These are phyloP conservation scores for Monopterus albus DNA, from an alignment of 2,113 vertebrate genomes.

Conservation along the genomic window DNA sequence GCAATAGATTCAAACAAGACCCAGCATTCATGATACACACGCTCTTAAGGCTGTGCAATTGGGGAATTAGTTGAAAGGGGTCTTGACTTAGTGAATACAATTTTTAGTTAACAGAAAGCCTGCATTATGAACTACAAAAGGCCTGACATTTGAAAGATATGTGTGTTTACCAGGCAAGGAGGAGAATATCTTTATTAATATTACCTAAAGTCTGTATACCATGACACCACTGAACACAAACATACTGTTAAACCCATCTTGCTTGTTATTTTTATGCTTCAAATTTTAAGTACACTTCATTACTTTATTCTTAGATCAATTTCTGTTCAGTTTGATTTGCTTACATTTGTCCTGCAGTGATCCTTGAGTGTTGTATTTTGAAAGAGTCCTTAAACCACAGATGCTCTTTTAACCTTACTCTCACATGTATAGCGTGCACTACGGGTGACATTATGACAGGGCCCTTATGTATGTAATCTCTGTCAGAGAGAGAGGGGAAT, in stretches of 20 bases:
- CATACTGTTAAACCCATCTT: neutral
- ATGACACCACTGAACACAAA: no score
- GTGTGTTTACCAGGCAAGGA: neutral
- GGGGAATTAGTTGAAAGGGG: no score
- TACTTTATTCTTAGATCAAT: neutral
- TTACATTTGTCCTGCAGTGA: constrained; percentile 1
- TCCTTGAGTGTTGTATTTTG: constrained; percentile 7
- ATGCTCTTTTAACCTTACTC: neutral
- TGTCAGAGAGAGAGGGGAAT: neutral
- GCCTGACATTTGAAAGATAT: neutral
- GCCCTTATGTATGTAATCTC: no score
- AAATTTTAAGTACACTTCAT: neutral
- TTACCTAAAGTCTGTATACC: no score
- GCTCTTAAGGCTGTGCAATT: no score
- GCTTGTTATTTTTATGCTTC: neutral
- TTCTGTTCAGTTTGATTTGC: neutral
- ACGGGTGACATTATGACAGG: no score
- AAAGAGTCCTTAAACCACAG: neutral
- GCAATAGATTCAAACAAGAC: no score
- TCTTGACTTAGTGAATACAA: neutral
- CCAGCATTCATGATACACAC: no score
- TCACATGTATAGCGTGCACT: constrained; percentile 16
- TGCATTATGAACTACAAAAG: neutral
- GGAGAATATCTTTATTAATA: neutral
- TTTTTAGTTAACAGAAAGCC: neutral